Evolutionary conservation across 2,797 vertebrate genomes (phyloP).

Genomic region (Pagetopsis macropterus): DNA sequence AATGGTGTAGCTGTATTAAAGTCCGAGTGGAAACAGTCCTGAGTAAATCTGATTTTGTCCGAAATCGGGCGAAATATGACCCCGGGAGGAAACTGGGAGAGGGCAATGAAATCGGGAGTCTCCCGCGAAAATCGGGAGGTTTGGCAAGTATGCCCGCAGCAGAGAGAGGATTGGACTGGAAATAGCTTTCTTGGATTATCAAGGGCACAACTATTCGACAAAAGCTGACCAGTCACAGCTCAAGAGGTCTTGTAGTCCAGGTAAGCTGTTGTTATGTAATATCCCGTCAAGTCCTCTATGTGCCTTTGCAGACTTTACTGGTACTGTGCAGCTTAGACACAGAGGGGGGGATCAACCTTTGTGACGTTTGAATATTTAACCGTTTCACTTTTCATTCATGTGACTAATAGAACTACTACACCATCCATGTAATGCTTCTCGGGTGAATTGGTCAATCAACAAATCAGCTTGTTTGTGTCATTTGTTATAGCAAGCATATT

Average conservation of each 20-base stretch:
- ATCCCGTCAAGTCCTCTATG: neutral
- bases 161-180: neutral
- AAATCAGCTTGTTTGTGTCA: too few species aligned
- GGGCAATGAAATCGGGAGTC: too few species aligned
- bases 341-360: too few species aligned
- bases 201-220: neutral
- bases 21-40: too few species aligned
- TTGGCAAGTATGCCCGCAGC: neutral
- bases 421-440: neutral
- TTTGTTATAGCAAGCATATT: too few species aligned
- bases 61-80: too few species aligned
- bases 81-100: too few species aligned
- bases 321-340: neutral
- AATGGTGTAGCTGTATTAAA: too few species aligned
- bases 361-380: neutral
- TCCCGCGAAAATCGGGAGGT: too few species aligned
- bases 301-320: neutral
- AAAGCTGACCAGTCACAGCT: neutral
- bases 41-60: too few species aligned
- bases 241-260: constrained; percentile 2
- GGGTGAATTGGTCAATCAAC: too few species aligned
- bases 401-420: neutral
- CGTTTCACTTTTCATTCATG: neutral
- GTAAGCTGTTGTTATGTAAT: constrained; percentile 1
- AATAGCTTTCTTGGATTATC: constrained; percentile 14